phyloP scores from a whole-genome alignment of 2,888 invertebrate genomes.

The Nudaria mundana region DNA sequence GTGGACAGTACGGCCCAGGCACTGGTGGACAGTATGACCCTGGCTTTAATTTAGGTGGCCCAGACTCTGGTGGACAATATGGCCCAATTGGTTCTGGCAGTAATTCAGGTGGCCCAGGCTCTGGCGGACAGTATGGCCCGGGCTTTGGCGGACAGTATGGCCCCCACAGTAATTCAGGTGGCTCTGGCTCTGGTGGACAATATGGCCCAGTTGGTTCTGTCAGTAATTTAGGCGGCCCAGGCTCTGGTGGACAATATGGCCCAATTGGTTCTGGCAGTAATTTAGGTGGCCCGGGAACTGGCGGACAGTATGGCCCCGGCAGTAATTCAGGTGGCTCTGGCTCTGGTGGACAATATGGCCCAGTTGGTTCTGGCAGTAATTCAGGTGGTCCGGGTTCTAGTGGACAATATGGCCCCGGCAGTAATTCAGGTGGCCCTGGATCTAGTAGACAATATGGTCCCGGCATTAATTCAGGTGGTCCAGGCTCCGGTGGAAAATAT shows the following conservation, averaged over 20 bases:
- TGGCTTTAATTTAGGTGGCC: background rate
- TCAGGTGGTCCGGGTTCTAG: conserved; percentile 3
- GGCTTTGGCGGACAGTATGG: conserved; percentile 6
- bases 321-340: background rate
- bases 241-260: conserved; percentile 3
- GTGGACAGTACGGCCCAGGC: conserved; percentile 14
- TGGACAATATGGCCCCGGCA: conserved; percentile 8
- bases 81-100: background rate
- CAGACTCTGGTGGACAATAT: conserved; percentile 4
- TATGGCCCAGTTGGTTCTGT: conserved; percentile 6
- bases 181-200: conserved; percentile 5
- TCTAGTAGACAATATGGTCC: conserved; percentile 2
- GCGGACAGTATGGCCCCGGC: conserved; percentile 9
- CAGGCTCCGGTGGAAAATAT: conserved; percentile 5
- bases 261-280: background rate
- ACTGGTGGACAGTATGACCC: conserved; percentile 1
- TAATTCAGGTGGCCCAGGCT: conserved; percentile 6
- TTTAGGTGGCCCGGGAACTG: conserved; percentile 3
- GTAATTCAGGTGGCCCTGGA: background rate
- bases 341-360: conserved; percentile 1
- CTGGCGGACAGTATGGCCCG: conserved; percentile 6
- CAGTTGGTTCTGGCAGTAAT: too few relatives aligned
- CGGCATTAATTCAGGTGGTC: background rate
- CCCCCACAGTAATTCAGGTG: conserved; percentile 1
- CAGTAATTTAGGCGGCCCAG: background rate